Conservation (phyloP, 2,888 invertebrate genomes). For the Helobdella robusta region DNA sequence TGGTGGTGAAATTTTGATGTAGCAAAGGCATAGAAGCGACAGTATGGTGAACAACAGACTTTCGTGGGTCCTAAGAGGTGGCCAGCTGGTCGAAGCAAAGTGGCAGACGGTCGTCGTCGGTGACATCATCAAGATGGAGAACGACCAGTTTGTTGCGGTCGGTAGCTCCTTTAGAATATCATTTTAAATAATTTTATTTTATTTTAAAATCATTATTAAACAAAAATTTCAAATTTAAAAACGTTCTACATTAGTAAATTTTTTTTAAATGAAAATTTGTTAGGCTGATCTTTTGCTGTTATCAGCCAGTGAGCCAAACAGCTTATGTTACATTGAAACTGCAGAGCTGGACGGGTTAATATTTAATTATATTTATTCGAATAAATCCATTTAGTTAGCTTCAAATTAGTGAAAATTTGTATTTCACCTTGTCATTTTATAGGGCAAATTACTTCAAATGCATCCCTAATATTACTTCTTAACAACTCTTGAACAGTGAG, state of each 20-base stretch:
- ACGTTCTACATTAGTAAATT: no score
- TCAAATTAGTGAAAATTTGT: no score
- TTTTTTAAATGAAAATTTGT: background rate
- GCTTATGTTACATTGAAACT: slow-evolving; percentile 97
- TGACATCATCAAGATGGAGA: slow-evolving; percentile 95
- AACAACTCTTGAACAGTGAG: no score
- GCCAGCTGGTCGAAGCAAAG: slow-evolving; percentile 41
- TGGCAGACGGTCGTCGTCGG: slow-evolving; percentile 78
- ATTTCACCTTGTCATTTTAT: no score
- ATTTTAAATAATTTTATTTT: background rate
- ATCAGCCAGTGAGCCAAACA: slow-evolving; percentile 94
- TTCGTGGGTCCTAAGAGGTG: slow-evolving; percentile 64
- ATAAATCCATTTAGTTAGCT: no score
- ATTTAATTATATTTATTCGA: no score
- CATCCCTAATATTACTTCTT: no score
- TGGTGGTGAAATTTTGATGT: background rate
- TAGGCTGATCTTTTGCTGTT: slow-evolving; percentile 67
- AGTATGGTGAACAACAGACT: slow-evolving; percentile 87
- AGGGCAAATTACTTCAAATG: no score
- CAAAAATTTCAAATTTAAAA: no score
- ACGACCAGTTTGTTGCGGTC: slow-evolving; percentile 92
- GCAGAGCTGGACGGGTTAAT: slow-evolving; percentile 92
- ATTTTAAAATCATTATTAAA: background rate
- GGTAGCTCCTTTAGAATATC: background rate
- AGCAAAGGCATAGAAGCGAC: slow-evolving; percentile 98